A percentile compares a stretch with the other conserved stretches of the same genome.
Conservation (phyloP, 2,888 invertebrate genomes). For the Dynastes tityus region DNA sequence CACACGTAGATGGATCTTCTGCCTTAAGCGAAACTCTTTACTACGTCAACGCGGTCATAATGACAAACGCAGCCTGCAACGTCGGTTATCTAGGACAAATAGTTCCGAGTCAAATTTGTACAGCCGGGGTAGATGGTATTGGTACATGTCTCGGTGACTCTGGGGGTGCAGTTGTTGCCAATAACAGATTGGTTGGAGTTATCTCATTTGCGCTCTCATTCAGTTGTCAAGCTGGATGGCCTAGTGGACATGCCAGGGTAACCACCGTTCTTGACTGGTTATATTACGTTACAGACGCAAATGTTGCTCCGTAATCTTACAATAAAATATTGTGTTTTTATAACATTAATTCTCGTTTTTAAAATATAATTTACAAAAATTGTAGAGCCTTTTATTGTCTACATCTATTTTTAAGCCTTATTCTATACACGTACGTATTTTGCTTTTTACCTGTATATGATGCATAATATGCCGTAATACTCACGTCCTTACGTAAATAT, state of each 20-base stretch:
- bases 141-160: constrained; percentile 73
- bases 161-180: constrained; percentile 62
- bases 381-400: background rate
- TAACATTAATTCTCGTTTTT: background rate
- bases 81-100: constrained; percentile 66
- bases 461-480: too few species aligned
- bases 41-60: constrained; percentile 8
- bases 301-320: background rate
- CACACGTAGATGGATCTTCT: constrained; percentile 60
- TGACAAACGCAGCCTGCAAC: constrained; percentile 65
- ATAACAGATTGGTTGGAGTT: constrained; percentile 32
- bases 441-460: too few species aligned
- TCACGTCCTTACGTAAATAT: too few species aligned
- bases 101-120: constrained; percentile 71
- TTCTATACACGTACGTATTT: too few species aligned
- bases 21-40: constrained; percentile 5
- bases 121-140: constrained; percentile 67
- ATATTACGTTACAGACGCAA: background rate
- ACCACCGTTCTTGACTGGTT: background rate
- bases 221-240: constrained; percentile 11
- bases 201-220: background rate
- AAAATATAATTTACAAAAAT: background rate
- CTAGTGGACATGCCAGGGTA: constrained; percentile 1
- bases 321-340: background rate
- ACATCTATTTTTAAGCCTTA: background rate